These are phyloP conservation scores for Taurulus bubalis DNA, from an alignment of 2,113 vertebrate species.

Conservation along the genomic window DNA sequence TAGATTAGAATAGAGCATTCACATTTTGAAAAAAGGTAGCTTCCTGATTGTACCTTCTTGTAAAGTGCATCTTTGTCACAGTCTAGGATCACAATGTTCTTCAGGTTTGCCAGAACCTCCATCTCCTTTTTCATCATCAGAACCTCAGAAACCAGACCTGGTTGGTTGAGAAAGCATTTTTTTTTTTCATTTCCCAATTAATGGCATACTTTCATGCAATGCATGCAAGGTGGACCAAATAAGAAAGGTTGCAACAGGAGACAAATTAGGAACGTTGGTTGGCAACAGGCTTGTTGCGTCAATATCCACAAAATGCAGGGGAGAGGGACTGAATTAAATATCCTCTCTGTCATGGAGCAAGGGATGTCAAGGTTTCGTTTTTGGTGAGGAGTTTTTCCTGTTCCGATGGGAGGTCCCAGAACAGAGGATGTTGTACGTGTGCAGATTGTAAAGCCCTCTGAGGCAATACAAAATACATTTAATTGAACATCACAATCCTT, in stretches of 20 bases:
- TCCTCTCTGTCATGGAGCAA: not conserved
- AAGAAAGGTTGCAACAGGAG: not conserved
- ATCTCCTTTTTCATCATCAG: slow-evolving; percentile 88
- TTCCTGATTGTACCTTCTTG: slow-evolving; percentile 87
- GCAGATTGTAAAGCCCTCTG: no score
- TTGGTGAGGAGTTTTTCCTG: no score
- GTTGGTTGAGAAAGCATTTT: not conserved
- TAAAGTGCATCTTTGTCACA: slow-evolving; percentile 91
- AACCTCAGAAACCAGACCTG: slow-evolving; percentile 93
- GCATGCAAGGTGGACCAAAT: not conserved
- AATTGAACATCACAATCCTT: not conserved
- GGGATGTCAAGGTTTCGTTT: not conserved
- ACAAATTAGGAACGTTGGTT: not conserved
- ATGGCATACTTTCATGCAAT: not conserved
- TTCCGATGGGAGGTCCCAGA: no score
- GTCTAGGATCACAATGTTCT: slow-evolving; percentile 93
- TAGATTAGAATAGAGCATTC: not conserved
- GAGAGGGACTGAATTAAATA: not conserved
- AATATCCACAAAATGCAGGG: not conserved
- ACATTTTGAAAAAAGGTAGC: not conserved
- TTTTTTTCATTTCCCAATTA: not conserved
- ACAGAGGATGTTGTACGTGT: not conserved
- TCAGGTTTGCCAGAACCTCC: slow-evolving; percentile 91
- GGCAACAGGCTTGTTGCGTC: not conserved
- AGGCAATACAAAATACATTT: no score